Conservation (phyloP, 2,113 vertebrate genomes). For the Fregata magnificens region DNA sequence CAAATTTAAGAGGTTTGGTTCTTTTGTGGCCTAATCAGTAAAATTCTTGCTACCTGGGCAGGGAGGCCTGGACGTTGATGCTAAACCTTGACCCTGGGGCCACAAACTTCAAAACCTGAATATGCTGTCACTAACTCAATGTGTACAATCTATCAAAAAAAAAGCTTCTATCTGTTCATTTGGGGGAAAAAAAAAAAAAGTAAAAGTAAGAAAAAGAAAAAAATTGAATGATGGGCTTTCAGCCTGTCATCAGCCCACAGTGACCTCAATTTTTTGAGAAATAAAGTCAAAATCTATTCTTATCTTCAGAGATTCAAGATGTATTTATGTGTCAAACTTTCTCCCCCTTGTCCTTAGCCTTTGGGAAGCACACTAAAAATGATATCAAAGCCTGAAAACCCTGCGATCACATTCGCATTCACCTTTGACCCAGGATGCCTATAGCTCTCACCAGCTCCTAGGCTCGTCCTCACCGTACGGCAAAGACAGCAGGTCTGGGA, state of each 20-base stretch:
- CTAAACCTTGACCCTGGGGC: slow-evolving; percentile 64
- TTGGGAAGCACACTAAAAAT: slow-evolving; percentile 52
- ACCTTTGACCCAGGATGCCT: slow-evolving; percentile 17
- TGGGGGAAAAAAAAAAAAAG: too few species aligned
- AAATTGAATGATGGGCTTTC: slow-evolving; percentile 68
- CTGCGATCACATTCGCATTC: not conserved
- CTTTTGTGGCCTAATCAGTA: not conserved
- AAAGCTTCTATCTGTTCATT: not conserved
- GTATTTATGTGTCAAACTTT: slow-evolving; percentile 69
- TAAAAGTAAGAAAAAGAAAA: not conserved
- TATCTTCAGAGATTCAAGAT: slow-evolving; percentile 66
- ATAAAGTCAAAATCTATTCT: slow-evolving; percentile 69
- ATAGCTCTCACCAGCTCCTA: not conserved
- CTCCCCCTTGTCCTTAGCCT: slow-evolving; percentile 53
- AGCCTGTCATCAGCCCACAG: slow-evolving; percentile 57
- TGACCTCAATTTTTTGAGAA: slow-evolving; percentile 76
- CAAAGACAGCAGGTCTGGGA: not conserved
- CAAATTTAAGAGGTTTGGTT: not conserved
- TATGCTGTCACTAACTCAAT: slow-evolving; percentile 50
- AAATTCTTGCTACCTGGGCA: not conserved
- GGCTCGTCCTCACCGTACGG: rapidly evolving
- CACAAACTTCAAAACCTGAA: slow-evolving; percentile 42
- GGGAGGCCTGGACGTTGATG: not conserved
- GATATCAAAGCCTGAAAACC: slow-evolving; percentile 11
- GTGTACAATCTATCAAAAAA: slow-evolving; percentile 59